phyloP scores from a whole-genome alignment of 2,113 vertebrate species.

The Brachypodius melanocephalos region DNA sequence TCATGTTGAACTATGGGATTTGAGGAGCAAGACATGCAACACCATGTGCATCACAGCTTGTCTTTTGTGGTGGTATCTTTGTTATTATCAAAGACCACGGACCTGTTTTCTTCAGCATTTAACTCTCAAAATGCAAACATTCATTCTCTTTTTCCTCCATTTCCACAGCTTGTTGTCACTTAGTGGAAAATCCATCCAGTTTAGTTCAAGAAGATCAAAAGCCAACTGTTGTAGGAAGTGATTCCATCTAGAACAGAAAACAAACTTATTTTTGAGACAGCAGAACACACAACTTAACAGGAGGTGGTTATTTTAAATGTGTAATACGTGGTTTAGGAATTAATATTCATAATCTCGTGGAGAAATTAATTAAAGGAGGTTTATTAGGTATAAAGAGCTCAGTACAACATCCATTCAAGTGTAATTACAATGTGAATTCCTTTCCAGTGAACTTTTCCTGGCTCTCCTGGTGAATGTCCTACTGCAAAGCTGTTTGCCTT shows the following conservation, averaged over 20 bases:
- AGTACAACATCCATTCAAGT: neutral
- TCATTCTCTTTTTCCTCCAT: neutral
- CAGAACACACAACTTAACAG: neutral
- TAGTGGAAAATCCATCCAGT: neutral
- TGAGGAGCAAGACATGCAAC: neutral
- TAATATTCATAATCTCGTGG: neutral
- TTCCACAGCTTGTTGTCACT: neutral
- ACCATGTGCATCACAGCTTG: neutral
- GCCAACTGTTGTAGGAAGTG: neutral
- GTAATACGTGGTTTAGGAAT: neutral
- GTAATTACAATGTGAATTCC: neutral
- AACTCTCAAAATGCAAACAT: neutral
- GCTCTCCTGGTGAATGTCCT: neutral
- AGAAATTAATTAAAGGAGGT: neutral
- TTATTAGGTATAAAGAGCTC: conserved; percentile 12
- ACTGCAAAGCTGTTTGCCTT: neutral
- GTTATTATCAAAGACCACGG: neutral
- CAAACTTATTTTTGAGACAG: neutral
- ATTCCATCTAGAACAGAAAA: neutral
- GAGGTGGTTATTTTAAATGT: neutral
- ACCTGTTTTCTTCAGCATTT: neutral
- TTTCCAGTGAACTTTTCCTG: neutral
- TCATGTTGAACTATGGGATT: neutral
- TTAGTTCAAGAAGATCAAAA: neutral
- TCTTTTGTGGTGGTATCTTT: neutral